Evolutionary conservation across 37 sponge, comb jelly and placozoan species (phyloP).

Genomic region (Axinella damicornis): DNA sequence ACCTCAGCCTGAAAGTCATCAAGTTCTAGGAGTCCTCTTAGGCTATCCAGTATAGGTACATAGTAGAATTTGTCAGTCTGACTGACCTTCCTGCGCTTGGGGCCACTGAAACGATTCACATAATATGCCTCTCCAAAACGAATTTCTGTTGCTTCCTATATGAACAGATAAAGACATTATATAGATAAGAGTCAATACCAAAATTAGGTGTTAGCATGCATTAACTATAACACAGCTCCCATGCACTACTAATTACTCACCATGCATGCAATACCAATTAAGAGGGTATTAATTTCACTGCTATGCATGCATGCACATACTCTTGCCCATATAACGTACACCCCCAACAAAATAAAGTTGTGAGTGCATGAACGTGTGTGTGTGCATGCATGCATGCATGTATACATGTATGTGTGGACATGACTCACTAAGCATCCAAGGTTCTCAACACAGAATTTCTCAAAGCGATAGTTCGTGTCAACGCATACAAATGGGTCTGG

Average conservation of each 20-base stretch:
- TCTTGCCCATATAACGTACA: no score
- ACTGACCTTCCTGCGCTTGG: slow-evolving; percentile 34
- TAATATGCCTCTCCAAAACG: slow-evolving; percentile 32
- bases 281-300: no score
- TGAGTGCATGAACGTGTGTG: neutral
- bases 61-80: slow-evolving; percentile 18
- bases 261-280: no score
- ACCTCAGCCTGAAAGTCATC: slow-evolving; percentile 36
- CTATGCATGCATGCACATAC: no score
- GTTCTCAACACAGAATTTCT: slow-evolving; percentile 27
- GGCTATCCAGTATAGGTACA: slow-evolving; percentile 33
- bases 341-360: no score
- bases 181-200: neutral
- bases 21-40: slow-evolving; percentile 11
- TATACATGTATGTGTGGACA: no score
- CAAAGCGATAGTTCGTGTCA: slow-evolving; percentile 7
- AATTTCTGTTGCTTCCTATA: slow-evolving; percentile 27
- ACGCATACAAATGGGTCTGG: slow-evolving; percentile 26
- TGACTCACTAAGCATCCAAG: slow-evolving; percentile 22
- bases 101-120: slow-evolving; percentile 28
- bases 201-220: neutral
- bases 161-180: neutral
- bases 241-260: no score
- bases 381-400: no score
- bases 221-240: neutral